Base-by-base conservation (phyloP, 92 coral and sea anemone species). In the Zoanthus sociatus region DNA sequence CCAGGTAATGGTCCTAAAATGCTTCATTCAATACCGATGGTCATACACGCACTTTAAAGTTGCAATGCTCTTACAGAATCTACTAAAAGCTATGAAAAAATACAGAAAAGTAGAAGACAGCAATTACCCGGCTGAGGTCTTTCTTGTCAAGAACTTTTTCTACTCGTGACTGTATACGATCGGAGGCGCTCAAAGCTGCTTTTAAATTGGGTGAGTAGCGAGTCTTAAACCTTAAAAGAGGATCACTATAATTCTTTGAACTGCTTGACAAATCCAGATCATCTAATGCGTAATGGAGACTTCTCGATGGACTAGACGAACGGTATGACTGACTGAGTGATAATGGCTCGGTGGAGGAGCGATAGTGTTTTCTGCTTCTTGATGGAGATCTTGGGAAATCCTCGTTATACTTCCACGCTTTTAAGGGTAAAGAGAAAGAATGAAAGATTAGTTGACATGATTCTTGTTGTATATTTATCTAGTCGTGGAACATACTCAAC, bases 391-490 rank as follows among this genome's bases (percentile, higher is more conserved):
- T 21, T 6, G 99, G 99, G 71, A 95, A 97, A 67, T 97, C 99
- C 84, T 93, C 99, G 8, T 98, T 93, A 84, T 97, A 97, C 56
- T 97, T 97, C 99, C 99, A 97, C 3, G 98, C 99, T 97, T 74
- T 20, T 46, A 1, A 42, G n/a, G 14, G 78, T 44, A 84, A 14
- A 14, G 11, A 45, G 26, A 50, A 73, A 14, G 11, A 51, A 30
- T 32, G 16, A 32, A 1, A 33, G 9, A 26, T 69, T 69, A 30
- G 16, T 30, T 69, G 31, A 32, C 33, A 9, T 30, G 42, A 37
- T 37, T 37, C 4, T 37, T 37, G 42, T 37, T 37, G 4, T 37
- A 37, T 37, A 37, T 37, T 37, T 37, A 4, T 37, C 42, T 0
- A 2, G 42, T 37, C 42, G 42, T 37, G 42, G 3, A 37, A 37